These are phyloP conservation scores for Xestobium rufovillosum DNA, from an alignment of 2,888 invertebrate genomes.

Conservation along the genomic window DNA sequence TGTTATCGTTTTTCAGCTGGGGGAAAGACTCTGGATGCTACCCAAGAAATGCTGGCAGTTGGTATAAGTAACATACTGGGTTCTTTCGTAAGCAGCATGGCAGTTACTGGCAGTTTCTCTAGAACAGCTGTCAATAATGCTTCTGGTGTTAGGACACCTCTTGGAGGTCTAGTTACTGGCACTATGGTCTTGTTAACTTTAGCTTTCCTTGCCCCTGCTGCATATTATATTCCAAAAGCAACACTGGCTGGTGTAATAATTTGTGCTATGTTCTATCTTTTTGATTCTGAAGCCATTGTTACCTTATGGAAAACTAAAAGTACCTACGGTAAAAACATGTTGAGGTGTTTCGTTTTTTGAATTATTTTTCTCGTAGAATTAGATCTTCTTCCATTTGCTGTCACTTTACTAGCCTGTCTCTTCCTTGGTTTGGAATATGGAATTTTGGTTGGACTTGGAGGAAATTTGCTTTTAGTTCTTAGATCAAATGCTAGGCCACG, in stretches of 20 bases:
- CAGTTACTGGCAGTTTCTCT: constrained; percentile 79
- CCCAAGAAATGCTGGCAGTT: constrained; percentile 85
- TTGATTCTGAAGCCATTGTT: constrained; percentile 60
- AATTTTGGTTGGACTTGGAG: constrained; percentile 51
- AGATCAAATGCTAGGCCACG: constrained; percentile 49
- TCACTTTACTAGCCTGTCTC: constrained; percentile 53
- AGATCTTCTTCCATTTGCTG: constrained; percentile 51
- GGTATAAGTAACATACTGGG: constrained; percentile 74
- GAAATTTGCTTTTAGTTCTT: constrained; percentile 47
- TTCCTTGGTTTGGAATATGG: constrained; percentile 57
- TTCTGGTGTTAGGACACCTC: constrained; percentile 77
- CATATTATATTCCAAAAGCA: constrained; percentile 79
- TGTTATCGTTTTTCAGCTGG: constrained; percentile 51
- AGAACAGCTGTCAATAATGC: constrained; percentile 86
- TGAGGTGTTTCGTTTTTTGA: background rate
- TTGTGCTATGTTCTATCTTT: constrained; percentile 78
- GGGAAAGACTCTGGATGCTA: constrained; percentile 69
- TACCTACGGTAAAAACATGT: constrained; percentile 45
- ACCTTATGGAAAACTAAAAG: constrained; percentile 76
- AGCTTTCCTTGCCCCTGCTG: constrained; percentile 69
- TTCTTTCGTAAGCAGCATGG: constrained; percentile 79
- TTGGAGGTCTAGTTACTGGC: constrained; percentile 74
- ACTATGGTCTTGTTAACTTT: constrained; percentile 69
- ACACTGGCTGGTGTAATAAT: constrained; percentile 83
- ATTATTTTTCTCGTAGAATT: constrained; percentile 41